A percentile compares a stretch with the other conserved stretches of the same genome.
These are phyloP conservation scores for Rugalucina vietnamica DNA, from an alignment of 2,888 invertebrate species.

Conservation along the genomic window DNA sequence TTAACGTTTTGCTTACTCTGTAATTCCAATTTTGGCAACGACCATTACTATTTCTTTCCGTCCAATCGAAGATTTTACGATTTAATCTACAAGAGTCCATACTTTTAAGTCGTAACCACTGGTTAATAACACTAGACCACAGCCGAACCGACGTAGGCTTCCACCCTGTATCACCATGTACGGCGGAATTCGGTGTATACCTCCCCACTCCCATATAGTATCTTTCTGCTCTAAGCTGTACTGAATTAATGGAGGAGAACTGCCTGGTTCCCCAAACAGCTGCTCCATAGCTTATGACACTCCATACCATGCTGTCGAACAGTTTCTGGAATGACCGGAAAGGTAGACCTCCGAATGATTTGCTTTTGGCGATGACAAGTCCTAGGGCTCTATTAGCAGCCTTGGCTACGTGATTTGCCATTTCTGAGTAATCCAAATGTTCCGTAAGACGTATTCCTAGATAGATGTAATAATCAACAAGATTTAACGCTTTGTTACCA, in stretches of 20 bases:
- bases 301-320: background rate
- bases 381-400: background rate
- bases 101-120: background rate
- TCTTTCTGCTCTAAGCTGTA: background rate
- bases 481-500: background rate
- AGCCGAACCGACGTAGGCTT: background rate
- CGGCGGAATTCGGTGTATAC: background rate
- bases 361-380: background rate
- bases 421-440: background rate
- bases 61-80: background rate
- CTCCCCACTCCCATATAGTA: background rate
- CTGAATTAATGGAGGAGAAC: background rate
- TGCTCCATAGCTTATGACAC: background rate
- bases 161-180: background rate
- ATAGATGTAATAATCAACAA: background rate
- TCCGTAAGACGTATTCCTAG: background rate
- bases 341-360: background rate
- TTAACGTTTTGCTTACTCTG: background rate
- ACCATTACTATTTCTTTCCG: background rate
- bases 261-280: background rate
- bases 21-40: background rate
- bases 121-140: background rate
- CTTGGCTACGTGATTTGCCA: background rate
- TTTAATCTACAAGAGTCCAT: background rate
- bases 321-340: background rate